Evolutionary conservation across 2,888 invertebrate species (phyloP).

Genomic region (Lottia gigantea): DNA sequence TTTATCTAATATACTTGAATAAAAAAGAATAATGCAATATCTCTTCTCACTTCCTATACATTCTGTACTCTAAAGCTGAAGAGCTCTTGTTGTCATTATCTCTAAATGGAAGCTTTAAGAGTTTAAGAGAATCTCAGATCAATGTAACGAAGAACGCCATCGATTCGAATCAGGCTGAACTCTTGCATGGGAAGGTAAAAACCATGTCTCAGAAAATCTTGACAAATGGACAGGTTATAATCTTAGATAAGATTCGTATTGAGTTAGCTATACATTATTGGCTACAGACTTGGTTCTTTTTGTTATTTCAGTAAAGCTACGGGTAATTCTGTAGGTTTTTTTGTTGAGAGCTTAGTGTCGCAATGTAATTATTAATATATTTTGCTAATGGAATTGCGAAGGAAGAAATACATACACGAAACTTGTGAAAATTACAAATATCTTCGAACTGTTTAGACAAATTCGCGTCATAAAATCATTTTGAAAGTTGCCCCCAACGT

Average conservation of each 20-base stretch:
- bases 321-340: too few species aligned
- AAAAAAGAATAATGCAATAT: neutral
- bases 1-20: neutral
- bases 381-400: too few species aligned
- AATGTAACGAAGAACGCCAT: constrained; percentile 8
- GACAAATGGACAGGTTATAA: constrained; percentile 10
- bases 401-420: too few species aligned
- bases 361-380: too few species aligned
- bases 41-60: neutral
- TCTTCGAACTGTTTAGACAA: too few species aligned
- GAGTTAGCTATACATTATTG: neutral
- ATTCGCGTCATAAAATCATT: too few species aligned
- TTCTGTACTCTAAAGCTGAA: neutral
- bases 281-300: neutral
- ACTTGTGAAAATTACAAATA: too few species aligned
- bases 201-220: constrained; percentile 1
- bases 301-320: too few species aligned
- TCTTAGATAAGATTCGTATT: neutral
- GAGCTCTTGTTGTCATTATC: neutral
- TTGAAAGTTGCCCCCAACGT: too few species aligned
- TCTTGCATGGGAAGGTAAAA: neutral
- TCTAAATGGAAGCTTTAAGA: neutral
- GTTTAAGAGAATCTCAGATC: neutral
- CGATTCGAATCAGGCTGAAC: neutral
- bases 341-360: too few species aligned